These are phyloP conservation scores for Lysandra coridon DNA, from an alignment of 2,888 invertebrate genomes.

Conservation along the genomic window DNA sequence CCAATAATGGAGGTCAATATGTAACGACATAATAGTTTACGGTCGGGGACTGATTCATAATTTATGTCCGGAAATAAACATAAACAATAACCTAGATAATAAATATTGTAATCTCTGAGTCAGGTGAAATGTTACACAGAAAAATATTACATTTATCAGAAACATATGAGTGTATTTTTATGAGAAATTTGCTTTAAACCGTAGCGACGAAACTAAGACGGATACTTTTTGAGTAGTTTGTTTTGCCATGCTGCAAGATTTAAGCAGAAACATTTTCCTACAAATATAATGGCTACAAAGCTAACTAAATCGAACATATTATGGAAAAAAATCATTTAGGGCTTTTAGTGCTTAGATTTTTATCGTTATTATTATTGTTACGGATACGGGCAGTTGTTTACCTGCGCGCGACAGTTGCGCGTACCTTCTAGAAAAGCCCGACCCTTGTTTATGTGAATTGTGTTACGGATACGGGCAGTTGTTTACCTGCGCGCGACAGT, in stretches of 20 bases:
- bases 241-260: not conserved
- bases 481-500: too few relatives aligned
- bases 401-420: too few relatives aligned
- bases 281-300: too few relatives aligned
- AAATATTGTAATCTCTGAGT: not conserved
- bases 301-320: not conserved
- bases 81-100: not conserved
- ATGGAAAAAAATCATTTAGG: too few relatives aligned
- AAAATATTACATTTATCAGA: not conserved
- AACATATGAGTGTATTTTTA: not conserved
- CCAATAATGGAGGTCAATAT: conserved; percentile 4
- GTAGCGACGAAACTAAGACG: not conserved
- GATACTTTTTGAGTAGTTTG: not conserved
- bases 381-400: too few relatives aligned
- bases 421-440: too few relatives aligned
- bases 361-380: too few relatives aligned
- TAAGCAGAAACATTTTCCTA: too few relatives aligned
- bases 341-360: too few relatives aligned
- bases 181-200: not conserved
- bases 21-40: not conserved
- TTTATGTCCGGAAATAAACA: not conserved
- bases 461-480: too few relatives aligned
- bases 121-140: conserved; percentile 1
- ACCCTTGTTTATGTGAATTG: too few relatives aligned
- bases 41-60: not conserved